Base-by-base conservation (phyloP, 1,140 invertebrate genomes). In the Maconellicoccus hirsutus region DNA sequence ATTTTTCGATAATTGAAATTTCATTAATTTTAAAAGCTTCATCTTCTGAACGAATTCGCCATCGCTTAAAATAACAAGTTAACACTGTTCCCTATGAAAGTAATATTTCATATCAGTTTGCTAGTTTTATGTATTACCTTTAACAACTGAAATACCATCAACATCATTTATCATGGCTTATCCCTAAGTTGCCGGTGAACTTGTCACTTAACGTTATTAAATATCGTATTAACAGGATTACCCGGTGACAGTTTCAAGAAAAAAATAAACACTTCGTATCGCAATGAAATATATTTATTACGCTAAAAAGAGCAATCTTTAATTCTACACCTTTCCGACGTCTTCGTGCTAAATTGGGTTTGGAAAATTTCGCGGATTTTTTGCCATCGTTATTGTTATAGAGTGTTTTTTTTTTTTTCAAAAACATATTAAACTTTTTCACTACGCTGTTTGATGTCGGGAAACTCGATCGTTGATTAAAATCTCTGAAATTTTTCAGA, bases 41-140 rank as follows among this genome's bases (percentile, higher is more conserved):
- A 3, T 14, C 6, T 52, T 8, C 2, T 19, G 42, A 14, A 3
- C 42, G 42, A 52, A 52, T 52, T 52, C n/a, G n/a, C 6, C 42
- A 52, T 52, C 42, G n/a, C 42, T 52, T 52, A 52, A 52, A 52
- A 52, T 52, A 52, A 52, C 42, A 52, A 52, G 42, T 52, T 52
- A 52, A 52, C 42, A 52, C 42, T 14, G 42, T 52, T 52, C n/a
- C 12, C 42, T 52, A 16, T 14, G 33, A n/a, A 52, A 16, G 42
- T 52, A 52, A 52, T 52, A 52, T 52, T 52, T 52, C 42, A 52
- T 52, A 52, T 52, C 42, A 16, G 42, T 52, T 52, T 52, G 42
- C 42, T 52, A 52, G 42, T 52, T 52, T 52, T 52, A 52, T 52
- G 42, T 52, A 52, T 16, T 52, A 52, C 42, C 42, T 52, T 52